Evolutionary conservation across 2,888 invertebrate genomes (phyloP).

Genomic region (Apamea monoglypha): DNA sequence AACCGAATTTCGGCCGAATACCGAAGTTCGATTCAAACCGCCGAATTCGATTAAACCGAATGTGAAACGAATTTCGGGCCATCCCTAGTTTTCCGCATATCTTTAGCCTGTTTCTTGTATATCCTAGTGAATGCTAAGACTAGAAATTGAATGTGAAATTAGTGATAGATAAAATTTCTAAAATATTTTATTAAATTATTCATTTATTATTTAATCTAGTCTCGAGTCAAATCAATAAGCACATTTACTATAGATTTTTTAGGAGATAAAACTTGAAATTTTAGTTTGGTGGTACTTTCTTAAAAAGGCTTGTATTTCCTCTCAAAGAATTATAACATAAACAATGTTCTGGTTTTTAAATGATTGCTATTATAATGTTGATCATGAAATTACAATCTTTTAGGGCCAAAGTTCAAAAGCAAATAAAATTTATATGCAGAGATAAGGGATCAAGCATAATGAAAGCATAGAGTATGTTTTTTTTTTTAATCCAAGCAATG

Average conservation of each 20-base stretch:
- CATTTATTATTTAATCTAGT: neutral
- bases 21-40: neutral
- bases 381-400: slow-evolving; percentile 14
- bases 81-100: neutral
- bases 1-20: neutral
- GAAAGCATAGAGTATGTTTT: neutral
- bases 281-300: neutral
- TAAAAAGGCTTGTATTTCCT: neutral
- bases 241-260: neutral
- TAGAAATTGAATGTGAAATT: neutral
- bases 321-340: neutral
- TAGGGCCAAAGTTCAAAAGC: slow-evolving; percentile 12
- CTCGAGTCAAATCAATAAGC: neutral
- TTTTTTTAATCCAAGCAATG: slow-evolving; percentile 3
- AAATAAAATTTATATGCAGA: slow-evolving; percentile 19
- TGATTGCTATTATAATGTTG: neutral
- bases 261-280: neutral
- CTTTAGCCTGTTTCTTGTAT: slow-evolving; percentile 1
- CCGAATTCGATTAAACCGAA: neutral
- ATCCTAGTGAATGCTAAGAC: neutral
- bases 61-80: neutral
- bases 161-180: neutral
- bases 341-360: neutral
- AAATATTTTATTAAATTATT: neutral
- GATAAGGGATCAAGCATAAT: slow-evolving; percentile 16